Percentiles rank a stretch among this genome's conserved stretches.
Evolutionary conservation across 1,140 invertebrate species (phyloP).

Genomic region (Drosophila littoralis): DNA sequence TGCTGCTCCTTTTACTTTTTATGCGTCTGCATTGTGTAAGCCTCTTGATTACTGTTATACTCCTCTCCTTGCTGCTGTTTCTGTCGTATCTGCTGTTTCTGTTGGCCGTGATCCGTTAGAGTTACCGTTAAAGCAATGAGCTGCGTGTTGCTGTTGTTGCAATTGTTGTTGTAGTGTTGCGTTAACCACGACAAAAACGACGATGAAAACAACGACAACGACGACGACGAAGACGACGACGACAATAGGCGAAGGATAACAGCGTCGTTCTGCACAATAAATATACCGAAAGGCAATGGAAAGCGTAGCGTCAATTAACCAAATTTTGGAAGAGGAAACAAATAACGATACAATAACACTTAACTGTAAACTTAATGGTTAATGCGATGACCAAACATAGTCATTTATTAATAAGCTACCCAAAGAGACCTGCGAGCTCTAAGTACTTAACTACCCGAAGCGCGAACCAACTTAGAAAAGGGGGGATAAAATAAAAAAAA

Average conservation of each 20-base stretch:
- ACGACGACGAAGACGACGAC: constrained; percentile 40
- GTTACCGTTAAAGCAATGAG: constrained; percentile 50
- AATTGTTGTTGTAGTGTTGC: constrained; percentile 27
- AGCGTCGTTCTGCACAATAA: constrained; percentile 38
- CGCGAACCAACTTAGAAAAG: constrained; percentile 6
- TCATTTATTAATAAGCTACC: constrained; percentile 1
- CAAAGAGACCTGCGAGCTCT: neutral
- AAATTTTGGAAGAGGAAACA: constrained; percentile 14
- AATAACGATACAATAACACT: neutral
- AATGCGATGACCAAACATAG: neutral
- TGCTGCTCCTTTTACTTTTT: constrained; percentile 21
- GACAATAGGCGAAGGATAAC: constrained; percentile 61
- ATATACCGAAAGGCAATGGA: constrained; percentile 38
- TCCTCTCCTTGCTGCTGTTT: constrained; percentile 22
- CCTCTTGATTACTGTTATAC: constrained; percentile 12
- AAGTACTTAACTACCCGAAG: neutral
- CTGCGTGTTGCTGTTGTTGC: constrained; percentile 30
- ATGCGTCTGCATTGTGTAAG: constrained; percentile 54
- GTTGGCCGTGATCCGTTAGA: constrained; percentile 36
- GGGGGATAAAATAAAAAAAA: constrained; percentile 10
- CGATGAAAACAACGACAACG: constrained; percentile 41
- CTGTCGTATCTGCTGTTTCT: constrained; percentile 6
- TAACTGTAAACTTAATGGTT: neutral
- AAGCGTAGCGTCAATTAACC: constrained; percentile 18
- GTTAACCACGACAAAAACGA: constrained; percentile 39